phyloP scores from a whole-genome alignment of 2,113 vertebrate species.

The Hoplias malabaricus region DNA sequence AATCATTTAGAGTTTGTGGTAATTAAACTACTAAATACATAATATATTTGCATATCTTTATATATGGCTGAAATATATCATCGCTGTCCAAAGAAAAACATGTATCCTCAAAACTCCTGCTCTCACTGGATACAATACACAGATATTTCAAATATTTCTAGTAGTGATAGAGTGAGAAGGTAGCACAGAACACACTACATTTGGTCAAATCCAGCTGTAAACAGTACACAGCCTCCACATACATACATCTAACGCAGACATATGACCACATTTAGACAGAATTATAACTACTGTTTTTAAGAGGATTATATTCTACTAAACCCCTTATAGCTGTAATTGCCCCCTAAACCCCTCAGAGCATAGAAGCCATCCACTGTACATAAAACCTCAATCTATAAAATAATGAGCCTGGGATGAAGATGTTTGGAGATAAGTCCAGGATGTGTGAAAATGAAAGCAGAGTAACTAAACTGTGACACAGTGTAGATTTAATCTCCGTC shows the following conservation, averaged over 20 bases:
- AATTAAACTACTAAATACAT: no score
- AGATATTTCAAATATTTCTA: no score
- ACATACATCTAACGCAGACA: conserved; percentile 3
- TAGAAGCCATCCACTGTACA: background rate
- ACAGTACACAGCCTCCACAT: no score
- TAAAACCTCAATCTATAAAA: background rate
- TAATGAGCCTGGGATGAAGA: background rate
- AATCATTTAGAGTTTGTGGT: no score
- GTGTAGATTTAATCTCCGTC: background rate
- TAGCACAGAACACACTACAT: no score
- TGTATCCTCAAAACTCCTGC: no score
- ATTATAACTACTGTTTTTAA: background rate
- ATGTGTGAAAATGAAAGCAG: background rate
- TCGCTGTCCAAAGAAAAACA: no score
- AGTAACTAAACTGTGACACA: background rate
- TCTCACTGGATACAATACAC: no score
- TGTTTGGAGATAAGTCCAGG: background rate
- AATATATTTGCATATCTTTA: no score
- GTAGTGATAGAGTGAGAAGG: no score
- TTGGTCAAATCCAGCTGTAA: no score
- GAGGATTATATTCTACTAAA: background rate
- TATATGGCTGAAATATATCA: no score
- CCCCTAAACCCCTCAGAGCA: background rate
- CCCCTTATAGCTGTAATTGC: background rate
- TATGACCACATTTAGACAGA: background rate